These are phyloP conservation scores for Hoplostethus atlanticus DNA, from an alignment of 2,797 vertebrate genomes.

Conservation along the genomic window DNA sequence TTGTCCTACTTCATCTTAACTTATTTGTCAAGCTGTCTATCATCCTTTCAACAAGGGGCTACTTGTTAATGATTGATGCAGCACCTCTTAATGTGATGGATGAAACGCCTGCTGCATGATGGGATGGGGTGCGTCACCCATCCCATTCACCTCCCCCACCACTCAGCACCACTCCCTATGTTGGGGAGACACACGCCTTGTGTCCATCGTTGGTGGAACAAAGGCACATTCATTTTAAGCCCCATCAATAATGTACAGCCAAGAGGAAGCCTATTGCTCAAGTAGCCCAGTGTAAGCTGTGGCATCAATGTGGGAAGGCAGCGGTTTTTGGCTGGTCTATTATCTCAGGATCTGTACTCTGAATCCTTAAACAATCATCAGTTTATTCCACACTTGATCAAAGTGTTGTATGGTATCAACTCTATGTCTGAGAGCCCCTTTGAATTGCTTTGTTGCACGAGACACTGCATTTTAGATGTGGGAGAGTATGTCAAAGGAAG, in stretches of 20 bases:
- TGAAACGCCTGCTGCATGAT: conserved; percentile 74
- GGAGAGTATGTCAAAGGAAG: conserved; percentile 56
- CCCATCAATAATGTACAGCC: conserved; percentile 84
- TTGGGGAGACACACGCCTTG: conserved; percentile 62
- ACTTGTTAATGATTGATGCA: conserved; percentile 85
- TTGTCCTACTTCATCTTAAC: conserved; percentile 77
- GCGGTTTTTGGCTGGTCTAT: conserved; percentile 58
- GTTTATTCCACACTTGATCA: conserved; percentile 39
- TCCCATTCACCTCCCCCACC: conserved; percentile 40
- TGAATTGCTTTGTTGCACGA: conserved; percentile 56
- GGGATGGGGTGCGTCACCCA: conserved; percentile 67
- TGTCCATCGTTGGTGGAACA: conserved; percentile 77
- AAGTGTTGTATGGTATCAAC: conserved; percentile 36
- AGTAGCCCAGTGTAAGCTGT: conserved; percentile 39
- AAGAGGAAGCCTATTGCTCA: conserved; percentile 55
- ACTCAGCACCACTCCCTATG: conserved; percentile 38
- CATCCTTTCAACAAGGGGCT: conserved; percentile 76
- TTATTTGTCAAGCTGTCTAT: conserved; percentile 82
- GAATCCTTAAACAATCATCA: conserved; percentile 48
- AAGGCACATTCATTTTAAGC: conserved; percentile 79
- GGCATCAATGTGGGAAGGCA: conserved; percentile 44
- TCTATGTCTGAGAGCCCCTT: conserved; percentile 54
- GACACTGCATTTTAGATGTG: conserved; percentile 39
- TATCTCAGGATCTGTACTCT: conserved; percentile 50
- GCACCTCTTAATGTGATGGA: conserved; percentile 83